Evolutionary conservation across 2,888 invertebrate species (phyloP).

Genomic region (Cosmorhoe ocellata): DNA sequence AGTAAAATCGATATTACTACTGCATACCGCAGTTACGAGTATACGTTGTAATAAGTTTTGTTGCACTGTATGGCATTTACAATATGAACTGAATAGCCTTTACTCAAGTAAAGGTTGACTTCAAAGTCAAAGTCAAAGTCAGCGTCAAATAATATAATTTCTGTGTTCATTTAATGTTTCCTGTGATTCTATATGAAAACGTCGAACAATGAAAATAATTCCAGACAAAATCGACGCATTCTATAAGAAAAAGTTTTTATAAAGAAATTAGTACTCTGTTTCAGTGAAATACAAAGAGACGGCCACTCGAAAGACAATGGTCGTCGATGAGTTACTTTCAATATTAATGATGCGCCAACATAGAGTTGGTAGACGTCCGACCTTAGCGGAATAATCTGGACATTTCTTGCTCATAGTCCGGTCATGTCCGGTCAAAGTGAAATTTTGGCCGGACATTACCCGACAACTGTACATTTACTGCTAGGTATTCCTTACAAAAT

Average conservation of each 20-base stretch:
- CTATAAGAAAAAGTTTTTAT: constrained; percentile 61
- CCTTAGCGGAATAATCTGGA: background rate
- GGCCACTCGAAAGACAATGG: constrained; percentile 74
- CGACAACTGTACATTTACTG: too few species aligned
- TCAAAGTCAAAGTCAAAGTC: too few species aligned
- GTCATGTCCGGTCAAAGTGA: background rate
- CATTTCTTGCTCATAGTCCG: background rate
- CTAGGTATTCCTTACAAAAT: too few species aligned
- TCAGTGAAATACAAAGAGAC: constrained; percentile 69
- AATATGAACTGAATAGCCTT: too few species aligned
- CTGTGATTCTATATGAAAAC: too few species aligned
- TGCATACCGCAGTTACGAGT: too few species aligned
- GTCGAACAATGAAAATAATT: too few species aligned
- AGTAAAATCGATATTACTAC: constrained; percentile 4
- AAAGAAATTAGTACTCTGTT: constrained; percentile 74
- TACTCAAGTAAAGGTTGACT: too few species aligned
- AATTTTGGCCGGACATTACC: too few species aligned
- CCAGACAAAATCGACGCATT: constrained; percentile 43
- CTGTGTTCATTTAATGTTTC: background rate
- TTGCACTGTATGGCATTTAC: background rate
- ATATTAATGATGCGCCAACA: constrained; percentile 75
- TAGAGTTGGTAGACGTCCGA: constrained; percentile 1
- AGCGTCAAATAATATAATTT: too few species aligned
- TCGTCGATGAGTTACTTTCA: constrained; percentile 71
- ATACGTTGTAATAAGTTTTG: too few species aligned